Base-by-base conservation (phyloP, 2,888 invertebrate species). In the Parnassius smintheus region DNA sequence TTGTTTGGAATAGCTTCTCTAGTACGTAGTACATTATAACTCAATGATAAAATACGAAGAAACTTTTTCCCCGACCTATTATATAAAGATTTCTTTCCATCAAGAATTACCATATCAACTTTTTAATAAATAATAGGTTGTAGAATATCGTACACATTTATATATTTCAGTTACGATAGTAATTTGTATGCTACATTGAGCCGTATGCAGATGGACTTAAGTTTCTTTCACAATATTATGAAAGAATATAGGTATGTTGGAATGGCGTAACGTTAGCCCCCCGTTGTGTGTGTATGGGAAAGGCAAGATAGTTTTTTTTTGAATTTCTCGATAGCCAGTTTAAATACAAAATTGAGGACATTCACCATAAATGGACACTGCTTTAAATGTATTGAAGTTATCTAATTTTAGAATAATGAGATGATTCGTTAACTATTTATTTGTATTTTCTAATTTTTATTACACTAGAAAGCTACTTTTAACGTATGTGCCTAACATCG, bases 271-370 rank as follows among this genome's bases (percentile, higher is more conserved):
- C 59, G 64, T 65, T 54, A 57, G 60, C 71, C 70, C 66, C 72
- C 72, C 61, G 70, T 62, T n/a, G 72, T 9, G 71, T 61, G 41
- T 53, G 65, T 57, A 65, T 57, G 57, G 60, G 59, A 60, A 59
- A 64, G 59, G 56, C 59, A 41, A 56, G 63, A 12, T 44, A 46
- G 44, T 49, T 59, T 59, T 59, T 57, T 62, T 55, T 59, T 50
- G 22, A 45, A 53, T 59, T 51, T 59, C 55, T 45, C 58, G 55
- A 59, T 49, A 42, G 53, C 52, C 44, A 59, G 59, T 61, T 55
- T 55, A 41, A 53, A 25, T 12, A 62, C 22, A 7, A 46, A 46
- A 52, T 22, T 45, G 56, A 42, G 48, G 61, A 56, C 56, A 52
- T 61, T 52, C 51, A 41, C 51, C 41, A 35, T 44, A 2, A 49